phyloP scores from a whole-genome alignment of 2,113 vertebrate species.

The Aspidoscelis tigris region DNA sequence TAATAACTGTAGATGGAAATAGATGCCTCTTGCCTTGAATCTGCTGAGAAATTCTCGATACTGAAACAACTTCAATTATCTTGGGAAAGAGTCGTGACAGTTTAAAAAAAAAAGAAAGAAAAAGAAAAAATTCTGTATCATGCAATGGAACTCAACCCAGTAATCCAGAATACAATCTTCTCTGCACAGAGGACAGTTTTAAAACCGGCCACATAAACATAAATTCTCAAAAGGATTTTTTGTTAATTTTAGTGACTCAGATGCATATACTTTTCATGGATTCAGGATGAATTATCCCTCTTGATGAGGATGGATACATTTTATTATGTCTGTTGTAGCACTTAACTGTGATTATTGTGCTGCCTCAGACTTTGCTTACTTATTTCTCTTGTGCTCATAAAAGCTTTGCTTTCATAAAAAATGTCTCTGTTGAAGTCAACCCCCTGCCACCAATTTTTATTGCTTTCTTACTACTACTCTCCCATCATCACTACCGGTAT shows the following conservation, averaged over 20 bases:
- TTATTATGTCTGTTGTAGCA: conserved; percentile 45
- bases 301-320: conserved; percentile 49
- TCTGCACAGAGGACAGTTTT: conserved; percentile 26
- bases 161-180: conserved; percentile 8
- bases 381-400: conserved; percentile 45
- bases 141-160: not conserved
- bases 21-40: not conserved
- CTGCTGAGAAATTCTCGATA: not conserved
- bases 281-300: conserved; percentile 48
- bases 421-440: conserved; percentile 46
- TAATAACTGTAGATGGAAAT: not conserved
- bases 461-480: not conserved
- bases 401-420: conserved; percentile 39
- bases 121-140: too few relatives aligned
- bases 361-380: conserved; percentile 35
- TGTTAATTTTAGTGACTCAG: conserved; percentile 47
- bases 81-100: conserved; percentile 1
- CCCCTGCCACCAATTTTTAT: conserved; percentile 6
- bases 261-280: conserved; percentile 20
- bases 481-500: too few relatives aligned
- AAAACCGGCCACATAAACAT: not conserved
- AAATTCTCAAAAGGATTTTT: conserved; percentile 19
- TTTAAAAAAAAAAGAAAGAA: not conserved
- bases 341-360: conserved; percentile 55
- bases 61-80: not conserved